Evolutionary conservation across 2,113 vertebrate species (phyloP).

Genomic region (Paradoxurus hermaphroditus): DNA sequence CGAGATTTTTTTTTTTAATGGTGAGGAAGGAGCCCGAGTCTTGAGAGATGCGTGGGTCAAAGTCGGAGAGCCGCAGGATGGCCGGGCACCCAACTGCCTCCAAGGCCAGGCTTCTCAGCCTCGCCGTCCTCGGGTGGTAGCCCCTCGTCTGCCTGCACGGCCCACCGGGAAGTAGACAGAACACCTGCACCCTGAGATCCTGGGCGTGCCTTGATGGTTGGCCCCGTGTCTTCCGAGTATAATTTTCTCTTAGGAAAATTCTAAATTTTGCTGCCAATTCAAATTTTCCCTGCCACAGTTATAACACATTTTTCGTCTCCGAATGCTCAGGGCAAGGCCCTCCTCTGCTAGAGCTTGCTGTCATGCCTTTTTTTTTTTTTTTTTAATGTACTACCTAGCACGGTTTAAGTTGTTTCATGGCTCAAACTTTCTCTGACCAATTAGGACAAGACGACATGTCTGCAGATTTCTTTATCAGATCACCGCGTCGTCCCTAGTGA

Average conservation of each 20-base stretch:
- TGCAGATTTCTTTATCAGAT: not conserved
- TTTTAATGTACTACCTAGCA: not conserved
- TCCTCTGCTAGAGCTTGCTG: not conserved
- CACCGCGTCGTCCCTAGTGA: not conserved
- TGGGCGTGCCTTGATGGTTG: rapidly evolving
- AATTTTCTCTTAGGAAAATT: not conserved
- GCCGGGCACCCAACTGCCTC: rapidly evolving
- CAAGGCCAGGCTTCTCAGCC: not conserved
- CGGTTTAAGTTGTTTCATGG: not conserved
- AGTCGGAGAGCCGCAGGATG: not conserved
- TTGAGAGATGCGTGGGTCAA: not conserved
- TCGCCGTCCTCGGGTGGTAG: not conserved
- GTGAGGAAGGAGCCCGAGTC: not conserved
- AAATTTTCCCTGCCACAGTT: not conserved
- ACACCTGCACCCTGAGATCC: not conserved
- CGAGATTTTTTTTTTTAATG: not conserved
- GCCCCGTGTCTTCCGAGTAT: not conserved
- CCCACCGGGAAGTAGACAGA: not conserved
- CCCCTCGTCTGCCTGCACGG: rapidly evolving
- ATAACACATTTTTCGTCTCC: not conserved
- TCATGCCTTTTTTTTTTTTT: not conserved
- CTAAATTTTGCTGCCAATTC: not conserved
- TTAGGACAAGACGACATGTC: not conserved
- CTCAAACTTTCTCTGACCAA: not conserved
- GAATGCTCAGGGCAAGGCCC: not conserved